Evolutionary conservation across 1,140 invertebrate genomes (phyloP).

Genomic region (Scaptomyza graminum): DNA sequence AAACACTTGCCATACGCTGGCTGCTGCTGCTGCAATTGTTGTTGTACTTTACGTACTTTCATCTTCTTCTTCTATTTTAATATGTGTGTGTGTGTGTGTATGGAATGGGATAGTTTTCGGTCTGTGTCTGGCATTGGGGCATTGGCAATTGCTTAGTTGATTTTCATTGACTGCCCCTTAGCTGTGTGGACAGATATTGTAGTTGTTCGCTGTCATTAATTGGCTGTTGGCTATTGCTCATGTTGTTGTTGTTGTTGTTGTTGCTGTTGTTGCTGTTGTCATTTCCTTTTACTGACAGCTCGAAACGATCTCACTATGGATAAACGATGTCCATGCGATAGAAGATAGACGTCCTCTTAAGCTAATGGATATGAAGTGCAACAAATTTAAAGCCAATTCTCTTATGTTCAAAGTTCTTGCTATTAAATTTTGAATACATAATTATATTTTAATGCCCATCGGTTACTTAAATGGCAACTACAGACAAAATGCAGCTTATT

Average conservation of each 20-base stretch:
- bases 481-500: too few species aligned
- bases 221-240: constrained; percentile 65
- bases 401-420: too few species aligned
- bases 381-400: background rate
- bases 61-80: constrained; percentile 8
- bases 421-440: too few species aligned
- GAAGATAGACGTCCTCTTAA: constrained; percentile 9
- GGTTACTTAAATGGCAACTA: too few species aligned
- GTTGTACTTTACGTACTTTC: constrained; percentile 12
- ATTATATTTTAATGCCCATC: too few species aligned
- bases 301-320: constrained; percentile 38
- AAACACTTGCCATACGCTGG: constrained; percentile 51
- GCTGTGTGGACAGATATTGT: constrained; percentile 53
- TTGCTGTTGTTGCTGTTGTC: background rate
- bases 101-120: background rate
- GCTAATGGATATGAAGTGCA: constrained; percentile 7
- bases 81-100: background rate
- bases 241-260: constrained; percentile 32
- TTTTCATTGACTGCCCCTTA: constrained; percentile 73
- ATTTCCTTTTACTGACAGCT: constrained; percentile 31
- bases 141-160: constrained; percentile 78
- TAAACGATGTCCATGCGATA: constrained; percentile 24
- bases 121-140: constrained; percentile 17
- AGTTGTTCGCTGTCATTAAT: constrained; percentile 72
- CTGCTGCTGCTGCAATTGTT: background rate